phyloP scores from a whole-genome alignment of 2,888 invertebrate species.

The Scaptodrosophila latifasciaeformis region DNA sequence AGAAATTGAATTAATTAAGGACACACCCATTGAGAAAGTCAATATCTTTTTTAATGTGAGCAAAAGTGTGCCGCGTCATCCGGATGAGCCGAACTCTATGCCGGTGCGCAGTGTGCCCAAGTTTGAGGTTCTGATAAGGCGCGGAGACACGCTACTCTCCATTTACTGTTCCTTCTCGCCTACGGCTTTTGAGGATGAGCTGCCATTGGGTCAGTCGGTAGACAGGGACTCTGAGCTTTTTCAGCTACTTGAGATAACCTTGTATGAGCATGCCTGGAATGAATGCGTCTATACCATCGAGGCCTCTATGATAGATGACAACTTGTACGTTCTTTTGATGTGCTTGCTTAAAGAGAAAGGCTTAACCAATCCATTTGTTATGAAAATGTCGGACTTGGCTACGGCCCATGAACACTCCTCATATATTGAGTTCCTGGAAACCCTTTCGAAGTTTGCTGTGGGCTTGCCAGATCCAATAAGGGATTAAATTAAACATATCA shows the following conservation, averaged over 20 bases:
- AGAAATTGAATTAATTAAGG: slow-evolving; percentile 24
- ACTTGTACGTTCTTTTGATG: slow-evolving; percentile 25
- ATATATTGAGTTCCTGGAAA: slow-evolving; percentile 43
- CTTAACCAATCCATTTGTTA: slow-evolving; percentile 34
- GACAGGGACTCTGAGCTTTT: slow-evolving; percentile 16
- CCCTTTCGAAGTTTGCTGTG: slow-evolving; percentile 25
- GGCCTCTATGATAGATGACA: slow-evolving; percentile 29
- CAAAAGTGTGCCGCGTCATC: slow-evolving; percentile 33
- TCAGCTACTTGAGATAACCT: slow-evolving; percentile 29
- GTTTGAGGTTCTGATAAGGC: slow-evolving; percentile 34
- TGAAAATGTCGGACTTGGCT: slow-evolving; percentile 39
- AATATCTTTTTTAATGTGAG: slow-evolving; percentile 35
- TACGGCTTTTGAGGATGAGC: slow-evolving; percentile 19
- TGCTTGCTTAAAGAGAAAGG: slow-evolving; percentile 37
- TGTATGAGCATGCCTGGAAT: slow-evolving; percentile 30
- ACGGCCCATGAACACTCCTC: slow-evolving; percentile 37
- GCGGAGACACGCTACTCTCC: slow-evolving; percentile 27
- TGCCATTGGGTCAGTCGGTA: too few species aligned
- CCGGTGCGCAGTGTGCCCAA: slow-evolving; percentile 35
- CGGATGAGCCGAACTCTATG: slow-evolving; percentile 15
- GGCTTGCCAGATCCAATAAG: slow-evolving; percentile 6
- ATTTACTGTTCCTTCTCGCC: slow-evolving; percentile 27
- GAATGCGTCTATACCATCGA: slow-evolving; percentile 35
- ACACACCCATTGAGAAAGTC: slow-evolving; percentile 23
- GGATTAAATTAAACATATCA: background rate